These are phyloP conservation scores for Heliothis virescens DNA, from an alignment of 1,140 invertebrate genomes.

Conservation along the genomic window DNA sequence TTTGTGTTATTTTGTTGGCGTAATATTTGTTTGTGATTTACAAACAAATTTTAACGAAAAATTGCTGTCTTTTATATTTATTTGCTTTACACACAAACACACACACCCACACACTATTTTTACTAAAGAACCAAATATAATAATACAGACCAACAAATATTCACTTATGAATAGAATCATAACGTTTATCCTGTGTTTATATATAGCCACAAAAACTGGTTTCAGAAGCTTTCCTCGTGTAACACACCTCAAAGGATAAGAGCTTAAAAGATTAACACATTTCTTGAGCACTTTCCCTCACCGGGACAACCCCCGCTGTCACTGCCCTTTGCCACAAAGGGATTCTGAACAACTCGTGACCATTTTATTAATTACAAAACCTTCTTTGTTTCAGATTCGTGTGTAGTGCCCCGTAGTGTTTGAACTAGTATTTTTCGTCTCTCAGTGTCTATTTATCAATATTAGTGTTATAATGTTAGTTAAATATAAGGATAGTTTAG, in stretches of 20 bases:
- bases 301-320: neutral
- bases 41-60: too few relatives aligned
- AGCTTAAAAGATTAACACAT: slow-evolving; percentile 30
- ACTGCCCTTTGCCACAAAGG: neutral
- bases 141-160: neutral
- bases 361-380: too few relatives aligned
- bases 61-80: too few relatives aligned
- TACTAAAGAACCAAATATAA: too few relatives aligned
- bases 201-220: slow-evolving; percentile 7
- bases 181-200: neutral
- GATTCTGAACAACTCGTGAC: neutral
- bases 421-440: slow-evolving; percentile 4
- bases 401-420: slow-evolving; percentile 33
- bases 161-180: neutral
- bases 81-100: too few relatives aligned
- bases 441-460: slow-evolving; percentile 38
- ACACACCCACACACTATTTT: too few relatives aligned
- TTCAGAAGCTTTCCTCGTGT: slow-evolving; percentile 1
- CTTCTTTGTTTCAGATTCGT: slow-evolving; percentile 36
- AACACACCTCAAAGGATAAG: neutral
- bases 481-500: slow-evolving; percentile 11
- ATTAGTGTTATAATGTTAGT: slow-evolving; percentile 39
- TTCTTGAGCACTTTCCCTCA: neutral
- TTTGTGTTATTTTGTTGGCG: too few relatives aligned
- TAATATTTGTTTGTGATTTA: too few relatives aligned